A percentile compares a stretch with the other conserved stretches of the same genome.
phyloP scores from a whole-genome alignment of 2,888 invertebrate genomes.

The Falcaria lacertinaria region DNA sequence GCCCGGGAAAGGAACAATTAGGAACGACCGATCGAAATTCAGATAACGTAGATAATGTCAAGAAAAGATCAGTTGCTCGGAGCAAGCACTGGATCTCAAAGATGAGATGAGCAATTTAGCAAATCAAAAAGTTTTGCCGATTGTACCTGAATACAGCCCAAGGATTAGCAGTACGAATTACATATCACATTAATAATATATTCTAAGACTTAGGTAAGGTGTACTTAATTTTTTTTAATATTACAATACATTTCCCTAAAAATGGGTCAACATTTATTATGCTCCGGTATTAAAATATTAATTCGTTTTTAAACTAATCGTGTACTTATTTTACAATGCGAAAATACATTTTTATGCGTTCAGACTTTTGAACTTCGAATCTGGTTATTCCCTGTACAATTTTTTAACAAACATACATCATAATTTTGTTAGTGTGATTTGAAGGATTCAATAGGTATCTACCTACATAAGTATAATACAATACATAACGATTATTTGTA shows the following conservation, averaged over 20 bases:
- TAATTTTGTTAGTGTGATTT: slow-evolving; percentile 77
- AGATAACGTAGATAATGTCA: slow-evolving; percentile 57
- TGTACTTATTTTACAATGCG: slow-evolving; percentile 76
- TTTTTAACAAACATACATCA: slow-evolving; percentile 70
- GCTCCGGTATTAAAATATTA: slow-evolving; percentile 74
- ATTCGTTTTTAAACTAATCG: slow-evolving; percentile 69
- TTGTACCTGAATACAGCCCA: slow-evolving; percentile 33
- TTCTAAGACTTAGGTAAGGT: slow-evolving; percentile 64
- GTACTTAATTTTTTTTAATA: slow-evolving; percentile 51
- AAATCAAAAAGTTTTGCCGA: background rate
- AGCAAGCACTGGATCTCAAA: background rate
- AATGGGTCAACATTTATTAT: slow-evolving; percentile 66
- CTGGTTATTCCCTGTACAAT: slow-evolving; percentile 75
- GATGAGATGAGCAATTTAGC: background rate
- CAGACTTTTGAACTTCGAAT: slow-evolving; percentile 76
- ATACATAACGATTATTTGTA: slow-evolving; percentile 13
- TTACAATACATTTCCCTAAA: slow-evolving; percentile 56
- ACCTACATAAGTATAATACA: background rate
- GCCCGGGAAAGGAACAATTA: slow-evolving; percentile 59
- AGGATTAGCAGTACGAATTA: slow-evolving; percentile 53
- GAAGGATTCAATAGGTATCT: slow-evolving; percentile 39
- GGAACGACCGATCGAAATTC: slow-evolving; percentile 67
- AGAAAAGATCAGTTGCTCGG: slow-evolving; percentile 22
- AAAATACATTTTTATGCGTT: slow-evolving; percentile 74
- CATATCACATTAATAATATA: slow-evolving; percentile 67